Base-by-base conservation (phyloP, 2,888 invertebrate genomes). In the Dolichopus griseipennis region DNA sequence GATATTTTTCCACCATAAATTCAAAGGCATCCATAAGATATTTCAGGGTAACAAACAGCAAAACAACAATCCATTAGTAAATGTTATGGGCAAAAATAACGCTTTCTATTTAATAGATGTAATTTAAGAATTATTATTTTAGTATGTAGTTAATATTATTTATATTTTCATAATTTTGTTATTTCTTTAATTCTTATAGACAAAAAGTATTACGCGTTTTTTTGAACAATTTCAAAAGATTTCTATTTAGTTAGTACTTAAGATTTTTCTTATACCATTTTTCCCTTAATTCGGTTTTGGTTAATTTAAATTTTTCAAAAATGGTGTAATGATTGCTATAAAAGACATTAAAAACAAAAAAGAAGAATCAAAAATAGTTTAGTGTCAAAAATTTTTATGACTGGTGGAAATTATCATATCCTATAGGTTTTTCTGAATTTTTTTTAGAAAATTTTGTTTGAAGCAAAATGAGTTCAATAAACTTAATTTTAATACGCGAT, bases 31-130 rank as follows among this genome's bases (percentile, higher is more conserved):
- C 8, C 8, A 8, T 37, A 12, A 52, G 52, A n/a, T 18, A 52
- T 52, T 18, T 9, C 52, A 6, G n/a, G n/a, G 52, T 52, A 52
- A 52, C 27, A 27, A 27, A 27, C 52, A 52, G 6, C 8, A 52
- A 27, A 27, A 27, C 52, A 52, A n/a, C 8, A 52, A 52, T 52
- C 52, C 52, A 52, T 52, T 52, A 52, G n/a, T 37, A 12, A n/a
- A 37, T 18, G 6, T n/a, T 52, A 52, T 52, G 52, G n/a, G n/a
- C 15, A 52, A 52, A 18, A 52, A 15, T 52, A 52, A 52, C 52
- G 52, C 52, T 52, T 52, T 52, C 52, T 52, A 52, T 52, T 52
- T 52, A 52, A 52, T 52, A 52, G 52, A 52, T n/a, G n/a, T 52
- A 52, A 52, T 52, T 52, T 52, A 52, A 18, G 18, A 52, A 52